A percentile compares a stretch with the other conserved stretches of the same genome.
phyloP scores from a whole-genome alignment of 2,888 invertebrate genomes.

The Polyploca ridens region DNA sequence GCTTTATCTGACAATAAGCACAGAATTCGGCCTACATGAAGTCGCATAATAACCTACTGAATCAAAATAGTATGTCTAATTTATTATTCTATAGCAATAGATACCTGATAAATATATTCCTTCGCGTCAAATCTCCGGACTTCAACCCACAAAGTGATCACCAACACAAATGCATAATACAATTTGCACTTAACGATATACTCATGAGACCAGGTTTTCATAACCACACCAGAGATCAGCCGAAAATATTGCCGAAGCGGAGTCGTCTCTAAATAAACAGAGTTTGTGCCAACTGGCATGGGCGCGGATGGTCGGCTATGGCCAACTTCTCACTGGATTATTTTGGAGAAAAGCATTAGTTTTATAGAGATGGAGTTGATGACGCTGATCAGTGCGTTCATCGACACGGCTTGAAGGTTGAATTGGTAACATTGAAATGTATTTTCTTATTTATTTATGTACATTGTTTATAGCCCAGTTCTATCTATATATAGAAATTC shows the following conservation, averaged over 20 bases:
- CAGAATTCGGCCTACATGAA: too few species aligned
- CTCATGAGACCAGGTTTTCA: constrained; percentile 32
- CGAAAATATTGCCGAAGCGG: constrained; percentile 13
- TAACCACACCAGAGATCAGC: constrained; percentile 23
- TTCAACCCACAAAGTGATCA: constrained; percentile 40
- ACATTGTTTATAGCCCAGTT: too few species aligned
- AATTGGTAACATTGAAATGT: too few species aligned
- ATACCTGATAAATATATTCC: constrained; percentile 20
- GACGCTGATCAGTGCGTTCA: background rate
- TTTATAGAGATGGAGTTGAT: background rate
- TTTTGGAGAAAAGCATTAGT: constrained; percentile 42
- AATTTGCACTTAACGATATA: constrained; percentile 25
- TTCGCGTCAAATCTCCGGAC: constrained; percentile 23
- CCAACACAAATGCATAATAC: constrained; percentile 31
- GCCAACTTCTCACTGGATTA: constrained; percentile 38
- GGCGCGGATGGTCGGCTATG: constrained; percentile 20
- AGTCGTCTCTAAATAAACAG: constrained; percentile 34
- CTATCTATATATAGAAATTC: too few species aligned
- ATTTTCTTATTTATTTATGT: too few species aligned
- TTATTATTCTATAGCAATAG: background rate
- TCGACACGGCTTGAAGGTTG: constrained; percentile 1
- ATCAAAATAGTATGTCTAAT: too few species aligned
- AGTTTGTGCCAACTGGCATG: constrained; percentile 35
- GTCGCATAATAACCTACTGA: too few species aligned
- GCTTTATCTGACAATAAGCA: too few species aligned